Percentiles rank a stretch among this genome's conserved stretches.
Conservation (phyloP, 2,113 vertebrate species). For the Micromys minutus region DNA sequence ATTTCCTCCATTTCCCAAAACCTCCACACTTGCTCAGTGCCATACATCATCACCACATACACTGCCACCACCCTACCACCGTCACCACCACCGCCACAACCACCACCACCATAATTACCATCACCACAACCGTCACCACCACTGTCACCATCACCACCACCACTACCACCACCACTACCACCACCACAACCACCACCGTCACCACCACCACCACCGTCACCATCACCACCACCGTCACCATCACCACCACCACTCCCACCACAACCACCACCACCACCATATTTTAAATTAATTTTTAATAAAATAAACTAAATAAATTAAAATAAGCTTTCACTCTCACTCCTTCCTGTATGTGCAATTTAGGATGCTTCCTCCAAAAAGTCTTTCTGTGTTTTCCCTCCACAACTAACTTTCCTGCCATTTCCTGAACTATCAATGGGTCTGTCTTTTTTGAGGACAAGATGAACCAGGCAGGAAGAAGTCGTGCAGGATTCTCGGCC, state of each 20-base stretch:
- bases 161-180: not conserved
- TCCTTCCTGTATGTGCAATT: not conserved
- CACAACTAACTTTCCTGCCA: conserved; percentile 14
- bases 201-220: too few species aligned
- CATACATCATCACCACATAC: not conserved
- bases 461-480: not conserved
- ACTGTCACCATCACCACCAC: too few species aligned
- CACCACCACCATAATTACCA: too few species aligned
- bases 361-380: conserved; percentile 8
- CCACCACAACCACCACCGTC: too few species aligned
- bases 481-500: not conserved
- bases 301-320: not conserved
- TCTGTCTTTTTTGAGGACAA: conserved; percentile 5
- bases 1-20: too few species aligned
- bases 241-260: not conserved
- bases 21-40: not conserved
- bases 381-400: conserved; percentile 21
- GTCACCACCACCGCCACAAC: too few species aligned
- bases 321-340: conserved; percentile 11
- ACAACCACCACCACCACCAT: not conserved
- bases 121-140: not conserved
- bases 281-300: too few species aligned
- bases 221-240: too few species aligned
- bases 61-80: not conserved
- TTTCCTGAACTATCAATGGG: not conserved